Percentiles rank a stretch among this genome's conserved stretches.
Evolutionary conservation across 1,140 invertebrate genomes (phyloP).

Genomic region (Periplaneta americana): DNA sequence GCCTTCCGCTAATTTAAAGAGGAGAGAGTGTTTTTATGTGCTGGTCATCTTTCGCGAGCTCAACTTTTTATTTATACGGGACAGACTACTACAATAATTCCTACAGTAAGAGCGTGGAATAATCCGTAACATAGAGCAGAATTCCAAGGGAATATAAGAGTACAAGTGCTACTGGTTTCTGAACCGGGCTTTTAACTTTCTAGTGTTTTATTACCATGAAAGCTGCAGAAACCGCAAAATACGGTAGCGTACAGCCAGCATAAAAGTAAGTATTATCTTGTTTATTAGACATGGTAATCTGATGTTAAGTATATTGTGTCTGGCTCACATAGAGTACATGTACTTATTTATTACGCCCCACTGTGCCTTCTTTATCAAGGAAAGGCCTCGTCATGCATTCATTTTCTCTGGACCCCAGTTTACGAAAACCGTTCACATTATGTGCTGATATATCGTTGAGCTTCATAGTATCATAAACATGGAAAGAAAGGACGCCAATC

Average conservation of each 20-base stretch:
- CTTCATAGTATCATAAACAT: too few species aligned
- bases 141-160: neutral
- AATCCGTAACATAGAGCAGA: neutral
- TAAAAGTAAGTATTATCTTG: neutral
- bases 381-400: too few species aligned
- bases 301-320: neutral
- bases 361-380: neutral
- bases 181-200: neutral
- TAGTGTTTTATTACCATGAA: neutral
- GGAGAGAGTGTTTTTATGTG: neutral
- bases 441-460: too few species aligned
- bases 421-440: too few species aligned
- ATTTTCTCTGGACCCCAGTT: too few species aligned
- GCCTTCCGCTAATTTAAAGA: neutral
- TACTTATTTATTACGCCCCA: neutral
- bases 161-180: neutral
- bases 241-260: neutral
- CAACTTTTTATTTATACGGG: neutral
- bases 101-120: neutral
- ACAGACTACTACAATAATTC: neutral
- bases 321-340: neutral
- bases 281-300: neutral
- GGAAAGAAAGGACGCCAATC: too few species aligned
- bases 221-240: neutral
- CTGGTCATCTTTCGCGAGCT: neutral